Percentiles rank a stretch among this genome's conserved stretches.
phyloP scores from a whole-genome alignment of 2,113 vertebrate genomes.

The Vombatus ursinus region DNA sequence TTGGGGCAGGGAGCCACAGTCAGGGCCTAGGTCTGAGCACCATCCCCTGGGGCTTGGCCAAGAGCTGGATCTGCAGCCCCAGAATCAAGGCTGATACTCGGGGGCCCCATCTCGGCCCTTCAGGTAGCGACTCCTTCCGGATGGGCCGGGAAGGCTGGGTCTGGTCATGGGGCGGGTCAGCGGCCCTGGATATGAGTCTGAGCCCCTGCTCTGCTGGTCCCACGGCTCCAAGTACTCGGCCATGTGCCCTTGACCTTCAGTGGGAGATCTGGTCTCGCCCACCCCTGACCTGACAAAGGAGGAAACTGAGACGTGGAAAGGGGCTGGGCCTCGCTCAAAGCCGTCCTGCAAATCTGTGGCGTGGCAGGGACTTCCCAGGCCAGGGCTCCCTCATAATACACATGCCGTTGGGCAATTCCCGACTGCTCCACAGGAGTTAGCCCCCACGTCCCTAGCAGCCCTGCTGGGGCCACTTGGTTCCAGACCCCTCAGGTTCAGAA shows the following conservation, averaged over 20 bases:
- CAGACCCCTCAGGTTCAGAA: no score
- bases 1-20: not conserved
- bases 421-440: not conserved
- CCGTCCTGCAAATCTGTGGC: not conserved
- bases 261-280: no score
- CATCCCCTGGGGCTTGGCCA: not conserved
- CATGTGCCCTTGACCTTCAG: not conserved
- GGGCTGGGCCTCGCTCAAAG: not conserved
- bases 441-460: no score
- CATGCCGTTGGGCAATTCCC: not conserved
- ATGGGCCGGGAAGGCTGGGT: not conserved
- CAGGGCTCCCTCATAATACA: not conserved
- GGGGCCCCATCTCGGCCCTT: not conserved
- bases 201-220: not conserved
- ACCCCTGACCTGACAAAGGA: not conserved
- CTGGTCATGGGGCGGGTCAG: not conserved
- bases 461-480: no score
- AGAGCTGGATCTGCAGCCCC: not conserved
- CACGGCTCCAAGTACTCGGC: not conserved
- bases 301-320: not conserved
- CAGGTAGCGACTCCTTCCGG: no score
- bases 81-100: not conserved
- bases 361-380: not conserved
- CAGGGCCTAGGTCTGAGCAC: no score
- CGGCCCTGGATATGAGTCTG: not conserved